phyloP scores from a whole-genome alignment of 2,113 vertebrate genomes.

The Pseudorectes ferrugineus region DNA sequence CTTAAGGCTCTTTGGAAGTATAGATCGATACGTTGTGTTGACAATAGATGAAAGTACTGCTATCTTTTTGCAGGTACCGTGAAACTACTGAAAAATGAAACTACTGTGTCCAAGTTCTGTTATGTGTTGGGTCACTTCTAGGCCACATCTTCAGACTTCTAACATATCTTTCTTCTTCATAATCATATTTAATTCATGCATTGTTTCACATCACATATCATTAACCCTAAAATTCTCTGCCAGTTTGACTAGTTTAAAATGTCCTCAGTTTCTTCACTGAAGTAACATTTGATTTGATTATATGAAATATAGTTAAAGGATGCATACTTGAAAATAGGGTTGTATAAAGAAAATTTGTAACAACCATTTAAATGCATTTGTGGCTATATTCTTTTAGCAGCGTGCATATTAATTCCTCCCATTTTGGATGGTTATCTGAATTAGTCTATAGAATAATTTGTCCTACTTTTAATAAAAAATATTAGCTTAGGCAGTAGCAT shows the following conservation, averaged over 20 bases:
- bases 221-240: neutral
- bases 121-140: neutral
- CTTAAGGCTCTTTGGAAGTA: constrained; percentile 77
- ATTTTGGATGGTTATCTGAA: neutral
- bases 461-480: neutral
- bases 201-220: neutral
- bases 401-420: neutral
- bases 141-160: neutral
- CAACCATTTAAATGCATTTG: neutral
- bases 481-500: neutral
- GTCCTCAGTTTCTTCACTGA: neutral
- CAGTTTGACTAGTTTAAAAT: neutral
- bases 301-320: neutral
- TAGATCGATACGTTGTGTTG: constrained; percentile 76
- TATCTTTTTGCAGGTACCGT: constrained; percentile 86
- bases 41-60: constrained; percentile 87
- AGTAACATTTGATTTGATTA: neutral
- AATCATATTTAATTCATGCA: neutral
- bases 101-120: neutral
- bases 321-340: neutral
- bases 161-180: neutral
- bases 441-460: neutral
- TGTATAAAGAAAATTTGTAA: neutral
- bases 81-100: neutral
- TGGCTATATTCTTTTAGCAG: neutral